These are phyloP conservation scores for Patella ulyssiponensis DNA, from an alignment of 2,888 invertebrate genomes.

Conservation along the genomic window DNA sequence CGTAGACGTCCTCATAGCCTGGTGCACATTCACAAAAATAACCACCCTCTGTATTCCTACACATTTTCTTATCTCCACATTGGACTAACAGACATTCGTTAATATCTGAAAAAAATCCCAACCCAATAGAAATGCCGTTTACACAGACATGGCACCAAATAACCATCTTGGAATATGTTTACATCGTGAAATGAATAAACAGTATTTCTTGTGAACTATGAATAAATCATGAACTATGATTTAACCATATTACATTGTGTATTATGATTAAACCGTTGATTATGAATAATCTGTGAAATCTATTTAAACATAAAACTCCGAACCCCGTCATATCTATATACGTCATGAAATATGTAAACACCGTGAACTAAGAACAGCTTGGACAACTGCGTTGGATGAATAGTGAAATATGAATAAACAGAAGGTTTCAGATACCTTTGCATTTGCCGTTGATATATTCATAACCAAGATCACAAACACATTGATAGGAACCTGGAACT, in stretches of 20 bases:
- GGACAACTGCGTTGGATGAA: neutral
- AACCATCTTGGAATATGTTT: no score
- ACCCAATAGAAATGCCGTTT: no score
- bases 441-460: slow-evolving; percentile 29
- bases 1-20: slow-evolving; percentile 21
- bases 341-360: neutral
- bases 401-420: neutral
- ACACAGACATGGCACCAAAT: no score
- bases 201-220: no score
- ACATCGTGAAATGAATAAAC: no score
- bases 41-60: slow-evolving; percentile 31
- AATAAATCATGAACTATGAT: no score
- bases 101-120: slow-evolving; percentile 23
- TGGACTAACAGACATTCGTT: slow-evolving; percentile 28
- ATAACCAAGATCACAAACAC: slow-evolving; percentile 36
- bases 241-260: no score
- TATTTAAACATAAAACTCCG: no score
- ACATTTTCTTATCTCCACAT: slow-evolving; percentile 25
- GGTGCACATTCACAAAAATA: slow-evolving; percentile 28
- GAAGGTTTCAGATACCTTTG: slow-evolving; percentile 19
- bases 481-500: slow-evolving; percentile 33
- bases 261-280: no score
- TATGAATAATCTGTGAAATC: no score
- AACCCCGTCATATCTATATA: no score
- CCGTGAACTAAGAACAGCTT: neutral